Conservation (phyloP, 2,888 invertebrate species). For the Ichneumoninae sp. region DNA sequence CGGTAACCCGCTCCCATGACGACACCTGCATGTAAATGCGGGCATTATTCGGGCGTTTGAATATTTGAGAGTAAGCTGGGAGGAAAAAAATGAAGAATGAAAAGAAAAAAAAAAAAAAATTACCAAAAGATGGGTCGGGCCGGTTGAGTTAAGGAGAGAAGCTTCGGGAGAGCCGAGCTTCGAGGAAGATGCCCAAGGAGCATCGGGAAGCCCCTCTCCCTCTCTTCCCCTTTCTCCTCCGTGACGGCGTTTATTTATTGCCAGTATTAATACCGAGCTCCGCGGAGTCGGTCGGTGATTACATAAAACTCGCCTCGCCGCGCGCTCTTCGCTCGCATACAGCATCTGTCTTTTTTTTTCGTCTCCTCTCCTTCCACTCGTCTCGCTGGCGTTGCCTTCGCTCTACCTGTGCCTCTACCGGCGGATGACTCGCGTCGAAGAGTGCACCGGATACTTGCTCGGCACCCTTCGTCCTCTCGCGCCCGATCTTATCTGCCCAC, state of each 20-base stretch:
- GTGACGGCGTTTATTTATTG: conserved; percentile 79
- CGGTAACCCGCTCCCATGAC: too few species aligned
- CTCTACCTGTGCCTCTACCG: conserved; percentile 1
- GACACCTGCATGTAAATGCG: too few species aligned
- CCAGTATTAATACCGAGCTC: conserved; percentile 80
- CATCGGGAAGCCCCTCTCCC: conserved; percentile 56
- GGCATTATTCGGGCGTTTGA: conserved; percentile 75
- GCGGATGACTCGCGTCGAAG: conserved; percentile 38
- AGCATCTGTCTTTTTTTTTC: conserved; percentile 57
- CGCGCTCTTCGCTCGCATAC: conserved; percentile 65
- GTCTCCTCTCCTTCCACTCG: conserved; percentile 41
- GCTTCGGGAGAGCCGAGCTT: conserved; percentile 34
- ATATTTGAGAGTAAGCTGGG: conserved; percentile 72
- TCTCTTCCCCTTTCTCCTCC: conserved; percentile 61
- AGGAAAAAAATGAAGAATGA: conserved; percentile 58
- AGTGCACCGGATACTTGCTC: conserved; percentile 45
- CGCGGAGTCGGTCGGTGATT: conserved; percentile 78
- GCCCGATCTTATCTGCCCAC: conserved; percentile 64
- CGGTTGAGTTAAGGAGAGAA: conserved; percentile 35
- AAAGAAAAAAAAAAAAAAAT: conserved; percentile 47
- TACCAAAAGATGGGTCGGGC: conserved; percentile 36
- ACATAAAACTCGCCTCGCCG: conserved; percentile 79
- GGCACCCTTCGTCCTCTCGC: conserved; percentile 49
- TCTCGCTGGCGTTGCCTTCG: conserved; percentile 13
- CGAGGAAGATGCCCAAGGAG: conserved; percentile 63